phyloP scores from a whole-genome alignment of 2,797 vertebrate genomes.

The Nyctibius grandis region DNA sequence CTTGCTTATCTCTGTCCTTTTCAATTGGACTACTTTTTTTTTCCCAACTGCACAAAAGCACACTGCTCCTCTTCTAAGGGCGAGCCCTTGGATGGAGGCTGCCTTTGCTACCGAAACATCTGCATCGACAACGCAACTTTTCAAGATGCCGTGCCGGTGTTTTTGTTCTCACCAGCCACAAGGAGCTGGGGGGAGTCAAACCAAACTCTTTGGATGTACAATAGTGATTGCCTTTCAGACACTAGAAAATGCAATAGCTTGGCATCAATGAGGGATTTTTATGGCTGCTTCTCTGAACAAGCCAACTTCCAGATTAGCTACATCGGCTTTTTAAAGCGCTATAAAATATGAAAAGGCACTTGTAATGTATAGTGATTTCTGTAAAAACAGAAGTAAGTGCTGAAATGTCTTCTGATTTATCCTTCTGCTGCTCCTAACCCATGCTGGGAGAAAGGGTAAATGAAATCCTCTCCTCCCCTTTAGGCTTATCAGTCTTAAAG shows the following conservation, averaged over 20 bases:
- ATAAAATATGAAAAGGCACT: constrained; percentile 50
- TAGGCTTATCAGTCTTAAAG: background rate
- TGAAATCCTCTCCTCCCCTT: background rate
- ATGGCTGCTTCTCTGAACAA: constrained; percentile 46
- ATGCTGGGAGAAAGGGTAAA: background rate
- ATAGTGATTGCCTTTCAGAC: constrained; percentile 19
- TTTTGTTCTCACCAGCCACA: background rate
- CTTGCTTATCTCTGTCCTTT: background rate
- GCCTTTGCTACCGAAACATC: background rate
- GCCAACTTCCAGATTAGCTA: constrained; percentile 43
- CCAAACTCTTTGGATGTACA: background rate
- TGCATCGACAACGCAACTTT: background rate
- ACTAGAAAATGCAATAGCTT: constrained; percentile 20
- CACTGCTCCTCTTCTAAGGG: background rate
- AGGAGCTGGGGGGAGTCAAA: background rate
- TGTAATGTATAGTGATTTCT: constrained; percentile 20
- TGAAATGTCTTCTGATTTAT: constrained; percentile 32
- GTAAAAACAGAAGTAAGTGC: constrained; percentile 28
- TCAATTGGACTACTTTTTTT: background rate
- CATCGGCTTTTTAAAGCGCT: constrained; percentile 19
- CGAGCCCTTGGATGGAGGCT: background rate
- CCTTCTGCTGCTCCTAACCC: background rate
- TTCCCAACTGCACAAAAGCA: background rate
- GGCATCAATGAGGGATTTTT: constrained; percentile 49
- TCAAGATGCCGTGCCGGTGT: background rate